These are phyloP conservation scores for Hydrotaea cyrtoneurina DNA, from an alignment of 2,888 invertebrate genomes.

Conservation along the genomic window DNA sequence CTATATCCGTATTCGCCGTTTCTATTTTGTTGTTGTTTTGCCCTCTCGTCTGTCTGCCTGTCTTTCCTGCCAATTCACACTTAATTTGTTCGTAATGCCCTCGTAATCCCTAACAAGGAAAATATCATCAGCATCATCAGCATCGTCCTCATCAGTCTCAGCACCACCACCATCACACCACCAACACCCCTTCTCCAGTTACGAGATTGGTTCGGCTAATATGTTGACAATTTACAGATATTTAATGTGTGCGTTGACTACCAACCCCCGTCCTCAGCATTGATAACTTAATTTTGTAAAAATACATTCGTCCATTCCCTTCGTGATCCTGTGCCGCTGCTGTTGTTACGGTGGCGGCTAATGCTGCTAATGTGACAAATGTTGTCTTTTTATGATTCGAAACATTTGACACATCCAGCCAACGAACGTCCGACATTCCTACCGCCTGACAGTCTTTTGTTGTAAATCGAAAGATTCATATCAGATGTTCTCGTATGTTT, in stretches of 20 bases:
- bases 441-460: slow-evolving; percentile 10
- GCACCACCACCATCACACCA: neutral
- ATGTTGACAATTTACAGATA: slow-evolving; percentile 64
- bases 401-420: slow-evolving; percentile 53
- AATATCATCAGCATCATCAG: slow-evolving; percentile 62
- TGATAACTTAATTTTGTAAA: slow-evolving; percentile 55
- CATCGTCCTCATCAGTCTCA: neutral
- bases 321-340: slow-evolving; percentile 12
- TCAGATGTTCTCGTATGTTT: slow-evolving; percentile 45
- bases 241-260: slow-evolving; percentile 48
- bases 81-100: slow-evolving; percentile 78
- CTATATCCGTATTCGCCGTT: neutral
- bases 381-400: slow-evolving; percentile 48
- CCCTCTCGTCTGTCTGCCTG: neutral
- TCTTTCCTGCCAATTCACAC: slow-evolving; percentile 74
- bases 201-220: slow-evolving; percentile 40
- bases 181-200: slow-evolving; percentile 9
- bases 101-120: slow-evolving; percentile 73
- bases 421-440: neutral
- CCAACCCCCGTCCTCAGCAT: slow-evolving; percentile 43
- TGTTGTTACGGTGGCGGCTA: slow-evolving; percentile 30
- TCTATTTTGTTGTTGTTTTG: neutral
- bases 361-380: slow-evolving; percentile 65
- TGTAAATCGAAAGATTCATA: slow-evolving; percentile 37
- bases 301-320: slow-evolving; percentile 7